These are phyloP conservation scores for Yponomeuta malinellus DNA, from an alignment of 2,888 invertebrate genomes.

Conservation along the genomic window DNA sequence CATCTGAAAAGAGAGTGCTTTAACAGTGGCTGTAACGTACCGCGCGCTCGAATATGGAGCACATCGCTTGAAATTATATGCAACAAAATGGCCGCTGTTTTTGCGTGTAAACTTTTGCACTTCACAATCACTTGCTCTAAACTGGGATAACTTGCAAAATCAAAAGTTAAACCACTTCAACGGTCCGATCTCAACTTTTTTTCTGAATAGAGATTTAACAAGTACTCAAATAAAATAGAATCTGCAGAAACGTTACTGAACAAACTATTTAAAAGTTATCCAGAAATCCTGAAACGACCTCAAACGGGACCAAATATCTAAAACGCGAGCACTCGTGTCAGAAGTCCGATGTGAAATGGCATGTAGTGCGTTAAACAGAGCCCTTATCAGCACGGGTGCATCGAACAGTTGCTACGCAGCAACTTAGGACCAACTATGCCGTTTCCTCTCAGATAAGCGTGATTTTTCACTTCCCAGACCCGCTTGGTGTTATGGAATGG, in stretches of 20 bases:
- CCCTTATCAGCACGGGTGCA: constrained; percentile 74
- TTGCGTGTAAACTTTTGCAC: constrained; percentile 51
- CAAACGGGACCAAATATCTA: too few relatives aligned
- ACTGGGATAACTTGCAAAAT: neutral
- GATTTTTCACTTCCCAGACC: constrained; percentile 72
- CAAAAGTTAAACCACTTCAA: neutral
- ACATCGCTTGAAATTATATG: constrained; percentile 64
- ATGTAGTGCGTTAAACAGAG: constrained; percentile 60
- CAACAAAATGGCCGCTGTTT: constrained; percentile 62
- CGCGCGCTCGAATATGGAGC: constrained; percentile 71
- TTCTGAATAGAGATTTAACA: too few relatives aligned
- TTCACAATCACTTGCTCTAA: neutral
- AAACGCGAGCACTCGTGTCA: constrained; percentile 44
- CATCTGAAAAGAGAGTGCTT: constrained; percentile 68
- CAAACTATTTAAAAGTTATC: too few relatives aligned
- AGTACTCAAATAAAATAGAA: too few relatives aligned
- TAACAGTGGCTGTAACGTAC: constrained; percentile 59
- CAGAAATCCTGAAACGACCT: too few relatives aligned
- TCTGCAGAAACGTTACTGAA: too few relatives aligned
- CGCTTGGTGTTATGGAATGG: constrained; percentile 55
- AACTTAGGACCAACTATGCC: constrained; percentile 58
- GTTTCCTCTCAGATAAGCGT: constrained; percentile 68
- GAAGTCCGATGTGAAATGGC: constrained; percentile 61
- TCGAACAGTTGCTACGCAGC: constrained; percentile 66
- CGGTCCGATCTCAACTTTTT: too few relatives aligned